phyloP scores from a whole-genome alignment of 2,888 invertebrate species.

The Xylocampa areola region DNA sequence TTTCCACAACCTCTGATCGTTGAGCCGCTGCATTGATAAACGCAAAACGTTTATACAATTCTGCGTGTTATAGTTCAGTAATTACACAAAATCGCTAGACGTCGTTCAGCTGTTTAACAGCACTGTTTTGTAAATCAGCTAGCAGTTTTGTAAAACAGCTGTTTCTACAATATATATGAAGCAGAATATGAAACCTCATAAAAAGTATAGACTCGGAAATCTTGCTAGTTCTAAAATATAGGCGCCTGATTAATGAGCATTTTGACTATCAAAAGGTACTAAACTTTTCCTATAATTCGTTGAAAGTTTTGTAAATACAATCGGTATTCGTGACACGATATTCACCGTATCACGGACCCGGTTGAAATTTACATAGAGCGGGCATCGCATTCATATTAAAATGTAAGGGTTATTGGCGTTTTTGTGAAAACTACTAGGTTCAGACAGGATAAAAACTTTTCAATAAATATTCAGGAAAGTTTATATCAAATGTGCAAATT shows the following conservation, averaged over 20 bases:
- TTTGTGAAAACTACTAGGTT: neutral
- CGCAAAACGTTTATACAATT: too few species aligned
- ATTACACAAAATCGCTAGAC: too few species aligned
- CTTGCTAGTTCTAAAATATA: neutral
- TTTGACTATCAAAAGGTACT: conserved; percentile 28
- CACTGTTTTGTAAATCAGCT: too few species aligned
- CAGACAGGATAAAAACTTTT: conserved; percentile 1
- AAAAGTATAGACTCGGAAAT: conserved; percentile 2
- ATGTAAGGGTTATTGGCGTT: neutral
- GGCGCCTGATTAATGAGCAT: conserved; percentile 18
- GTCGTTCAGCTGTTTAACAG: too few species aligned
- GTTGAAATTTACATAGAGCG: conserved; percentile 4
- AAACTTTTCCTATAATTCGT: conserved; percentile 17
- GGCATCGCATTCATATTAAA: conserved; percentile 4
- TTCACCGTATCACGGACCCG: conserved; percentile 15
- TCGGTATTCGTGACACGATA: conserved; percentile 25
- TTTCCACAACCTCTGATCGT: too few species aligned
- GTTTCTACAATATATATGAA: too few species aligned
- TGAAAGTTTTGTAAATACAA: conserved; percentile 12
- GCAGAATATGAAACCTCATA: neutral
- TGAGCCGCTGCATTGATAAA: too few species aligned
- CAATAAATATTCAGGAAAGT: neutral
- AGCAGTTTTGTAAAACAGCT: too few species aligned
- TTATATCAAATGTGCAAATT: neutral
- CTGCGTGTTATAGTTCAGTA: too few species aligned